Conservation (phyloP, 2,888 invertebrate genomes). For the Macrophya annulata region DNA sequence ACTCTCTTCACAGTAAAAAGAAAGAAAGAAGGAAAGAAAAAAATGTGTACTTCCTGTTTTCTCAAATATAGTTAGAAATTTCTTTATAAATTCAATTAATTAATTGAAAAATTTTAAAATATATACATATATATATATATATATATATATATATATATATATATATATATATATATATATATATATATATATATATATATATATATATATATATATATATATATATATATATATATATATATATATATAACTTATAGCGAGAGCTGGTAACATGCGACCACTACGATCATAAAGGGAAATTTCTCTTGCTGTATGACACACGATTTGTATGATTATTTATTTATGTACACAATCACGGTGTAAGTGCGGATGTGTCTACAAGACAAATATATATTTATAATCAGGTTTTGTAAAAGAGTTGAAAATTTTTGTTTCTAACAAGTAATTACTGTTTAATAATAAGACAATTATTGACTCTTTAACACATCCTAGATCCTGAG, state of each 20-base stretch:
- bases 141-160: too few species aligned
- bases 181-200: too few species aligned
- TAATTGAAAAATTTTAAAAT: not conserved
- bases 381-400: not conserved
- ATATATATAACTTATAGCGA: not conserved
- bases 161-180: too few species aligned
- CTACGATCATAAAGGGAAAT: not conserved
- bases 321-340: slow-evolving; percentile 6
- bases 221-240: too few species aligned
- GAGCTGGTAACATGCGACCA: not conserved
- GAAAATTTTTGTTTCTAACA: not conserved
- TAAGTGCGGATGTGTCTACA: not conserved
- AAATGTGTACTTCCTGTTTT: not conserved
- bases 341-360: not conserved
- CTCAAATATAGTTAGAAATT: not conserved
- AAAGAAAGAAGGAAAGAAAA: too few species aligned
- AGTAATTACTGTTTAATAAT: not conserved
- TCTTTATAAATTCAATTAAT: not conserved
- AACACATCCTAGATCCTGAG: not conserved
- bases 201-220: too few species aligned
- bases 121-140: not conserved
- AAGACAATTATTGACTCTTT: not conserved
- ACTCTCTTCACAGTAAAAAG: not conserved
- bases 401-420: too few species aligned
- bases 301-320: slow-evolving; percentile 2